These are phyloP conservation scores for Bombus ignitus DNA, from an alignment of 1,140 invertebrate species.

Conservation along the genomic window DNA sequence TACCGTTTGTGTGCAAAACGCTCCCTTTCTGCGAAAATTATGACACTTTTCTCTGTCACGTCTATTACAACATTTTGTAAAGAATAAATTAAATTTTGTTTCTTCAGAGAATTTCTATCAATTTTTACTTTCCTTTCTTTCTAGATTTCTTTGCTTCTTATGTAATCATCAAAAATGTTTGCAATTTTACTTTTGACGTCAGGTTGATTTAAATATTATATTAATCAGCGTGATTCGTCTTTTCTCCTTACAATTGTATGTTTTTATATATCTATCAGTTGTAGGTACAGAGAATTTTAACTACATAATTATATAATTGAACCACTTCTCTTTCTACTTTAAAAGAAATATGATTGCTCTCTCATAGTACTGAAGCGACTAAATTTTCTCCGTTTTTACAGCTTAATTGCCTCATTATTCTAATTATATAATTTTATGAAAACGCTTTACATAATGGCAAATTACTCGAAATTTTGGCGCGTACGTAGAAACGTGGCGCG, in stretches of 20 bases:
- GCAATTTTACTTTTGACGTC: background rate
- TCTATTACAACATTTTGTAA: background rate
- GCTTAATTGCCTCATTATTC: background rate
- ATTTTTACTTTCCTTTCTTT: background rate
- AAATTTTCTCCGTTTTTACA: background rate
- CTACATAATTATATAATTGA: background rate
- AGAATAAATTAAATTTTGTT: background rate
- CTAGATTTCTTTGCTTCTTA: background rate
- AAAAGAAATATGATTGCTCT: background rate
- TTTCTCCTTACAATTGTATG: background rate
- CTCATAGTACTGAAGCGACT: too few relatives aligned
- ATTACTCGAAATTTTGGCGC: constrained; percentile 9
- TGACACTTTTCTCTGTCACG: background rate
- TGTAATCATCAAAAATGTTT: background rate
- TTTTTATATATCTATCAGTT: background rate
- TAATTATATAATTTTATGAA: background rate
- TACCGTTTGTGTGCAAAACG: constrained; percentile 60
- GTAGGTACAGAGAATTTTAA: background rate
- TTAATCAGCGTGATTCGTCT: background rate
- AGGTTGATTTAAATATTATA: too few relatives aligned
- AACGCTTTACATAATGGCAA: too few relatives aligned
- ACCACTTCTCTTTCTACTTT: background rate
- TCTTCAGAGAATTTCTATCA: background rate
- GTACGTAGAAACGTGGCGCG: background rate
- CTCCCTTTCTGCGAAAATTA: constrained; percentile 53